phyloP scores from a whole-genome alignment of 2,113 vertebrate genomes.

The Mus pahari region DNA sequence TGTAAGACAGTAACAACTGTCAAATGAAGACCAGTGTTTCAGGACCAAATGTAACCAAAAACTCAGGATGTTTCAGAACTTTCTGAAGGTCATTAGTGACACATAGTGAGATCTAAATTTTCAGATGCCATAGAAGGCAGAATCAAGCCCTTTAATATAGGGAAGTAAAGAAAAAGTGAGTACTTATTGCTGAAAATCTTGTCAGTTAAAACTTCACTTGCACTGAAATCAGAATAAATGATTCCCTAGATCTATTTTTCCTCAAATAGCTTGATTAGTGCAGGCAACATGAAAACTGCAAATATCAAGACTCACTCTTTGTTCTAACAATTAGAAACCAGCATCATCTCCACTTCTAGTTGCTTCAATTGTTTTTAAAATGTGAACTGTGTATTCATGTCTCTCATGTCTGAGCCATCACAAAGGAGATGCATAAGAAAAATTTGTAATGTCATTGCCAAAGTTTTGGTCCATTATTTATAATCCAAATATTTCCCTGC shows the following conservation, averaged over 20 bases:
- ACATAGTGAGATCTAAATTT: background rate
- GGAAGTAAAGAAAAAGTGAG: background rate
- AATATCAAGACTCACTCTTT: background rate
- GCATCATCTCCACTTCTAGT: background rate
- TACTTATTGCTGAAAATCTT: background rate
- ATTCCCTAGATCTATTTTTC: background rate
- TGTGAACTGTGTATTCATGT: background rate
- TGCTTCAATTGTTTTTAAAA: background rate
- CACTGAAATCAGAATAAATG: background rate
- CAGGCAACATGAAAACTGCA: background rate
- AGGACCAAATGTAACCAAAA: constrained; percentile 53
- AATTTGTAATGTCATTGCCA: background rate
- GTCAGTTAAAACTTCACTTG: background rate
- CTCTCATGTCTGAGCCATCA: background rate
- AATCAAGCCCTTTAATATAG: background rate
- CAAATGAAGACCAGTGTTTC: background rate
- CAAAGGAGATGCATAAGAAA: background rate
- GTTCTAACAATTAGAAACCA: background rate
- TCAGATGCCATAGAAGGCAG: background rate
- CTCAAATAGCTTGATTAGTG: background rate
- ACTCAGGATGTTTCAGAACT: background rate
- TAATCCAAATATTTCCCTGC: background rate
- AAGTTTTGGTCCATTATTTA: background rate
- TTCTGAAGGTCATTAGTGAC: constrained; percentile 41
- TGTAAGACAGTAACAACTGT: background rate